These are phyloP conservation scores for Pseudomyrmex dendroicus DNA, from an alignment of 1,140 invertebrate species.

Conservation along the genomic window DNA sequence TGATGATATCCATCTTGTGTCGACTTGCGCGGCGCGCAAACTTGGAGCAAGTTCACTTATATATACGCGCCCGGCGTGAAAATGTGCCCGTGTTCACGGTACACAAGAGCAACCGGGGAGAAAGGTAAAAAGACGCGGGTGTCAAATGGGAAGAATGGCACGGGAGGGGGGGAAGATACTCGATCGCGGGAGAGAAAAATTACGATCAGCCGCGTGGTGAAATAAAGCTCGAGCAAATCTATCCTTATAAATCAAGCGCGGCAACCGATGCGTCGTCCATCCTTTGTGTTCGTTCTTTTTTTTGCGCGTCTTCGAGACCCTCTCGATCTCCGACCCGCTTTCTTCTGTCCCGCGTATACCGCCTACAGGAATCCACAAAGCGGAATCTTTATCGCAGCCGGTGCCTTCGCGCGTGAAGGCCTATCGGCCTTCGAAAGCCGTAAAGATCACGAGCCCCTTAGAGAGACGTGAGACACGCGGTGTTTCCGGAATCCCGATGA, in stretches of 20 bases:
- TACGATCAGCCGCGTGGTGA: slow-evolving; percentile 43
- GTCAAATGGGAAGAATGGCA: slow-evolving; percentile 16
- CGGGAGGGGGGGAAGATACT: neutral
- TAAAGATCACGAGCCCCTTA: slow-evolving; percentile 29
- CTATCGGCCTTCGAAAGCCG: slow-evolving; percentile 22
- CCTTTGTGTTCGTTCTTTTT: slow-evolving; percentile 24
- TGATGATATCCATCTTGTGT: slow-evolving; percentile 36
- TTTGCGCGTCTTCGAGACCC: neutral
- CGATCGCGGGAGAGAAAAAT: slow-evolving; percentile 64
- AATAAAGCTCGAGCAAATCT: slow-evolving; percentile 66
- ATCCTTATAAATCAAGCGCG: slow-evolving; percentile 61
- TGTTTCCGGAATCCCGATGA: slow-evolving; percentile 19
- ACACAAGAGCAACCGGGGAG: neutral
- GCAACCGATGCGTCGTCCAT: slow-evolving; percentile 29
- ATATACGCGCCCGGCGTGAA: neutral
- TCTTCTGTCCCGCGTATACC: neutral
- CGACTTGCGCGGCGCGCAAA: neutral
- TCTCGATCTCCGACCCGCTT: neutral
- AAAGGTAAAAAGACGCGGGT: slow-evolving; percentile 15
- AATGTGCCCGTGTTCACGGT: too few relatives aligned
- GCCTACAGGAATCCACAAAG: neutral
- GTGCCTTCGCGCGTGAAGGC: slow-evolving; percentile 6
- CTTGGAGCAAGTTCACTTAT: neutral
- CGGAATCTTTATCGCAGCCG: slow-evolving; percentile 43
- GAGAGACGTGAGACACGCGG: neutral